These are phyloP conservation scores for Arremon aurantiirostris DNA, from an alignment of 2,797 vertebrate species.

Conservation along the genomic window DNA sequence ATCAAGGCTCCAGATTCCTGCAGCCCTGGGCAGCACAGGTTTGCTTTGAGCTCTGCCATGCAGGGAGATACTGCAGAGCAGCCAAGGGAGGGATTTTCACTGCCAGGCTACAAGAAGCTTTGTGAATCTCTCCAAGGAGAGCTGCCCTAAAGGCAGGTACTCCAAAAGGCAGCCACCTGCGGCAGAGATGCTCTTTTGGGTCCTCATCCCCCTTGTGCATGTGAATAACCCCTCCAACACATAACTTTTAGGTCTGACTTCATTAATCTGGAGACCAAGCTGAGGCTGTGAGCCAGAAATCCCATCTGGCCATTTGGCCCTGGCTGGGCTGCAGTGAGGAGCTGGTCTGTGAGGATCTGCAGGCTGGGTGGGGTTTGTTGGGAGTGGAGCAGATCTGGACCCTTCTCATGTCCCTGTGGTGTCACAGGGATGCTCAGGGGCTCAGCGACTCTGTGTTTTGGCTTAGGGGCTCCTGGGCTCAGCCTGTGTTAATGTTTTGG, in stretches of 20 bases:
- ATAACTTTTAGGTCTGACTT: not conserved
- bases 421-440: rapidly evolving
- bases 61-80: not conserved
- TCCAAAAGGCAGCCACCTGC: not conserved
- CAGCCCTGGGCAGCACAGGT: not conserved
- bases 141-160: not conserved
- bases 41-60: not conserved
- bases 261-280: not conserved
- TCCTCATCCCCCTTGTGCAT: rapidly evolving
- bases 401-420: rapidly evolving
- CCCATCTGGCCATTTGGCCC: constrained; percentile 2
- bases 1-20: not conserved
- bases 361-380: not conserved
- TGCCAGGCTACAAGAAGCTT: not conserved
- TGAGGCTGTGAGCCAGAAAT: not conserved
- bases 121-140: not conserved
- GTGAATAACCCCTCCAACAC: not conserved
- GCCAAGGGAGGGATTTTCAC: not conserved
- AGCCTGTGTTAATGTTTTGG: not conserved
- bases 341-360: not conserved
- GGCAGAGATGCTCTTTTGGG: not conserved
- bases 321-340: not conserved
- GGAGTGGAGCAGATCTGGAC: not conserved
- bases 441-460: not conserved
- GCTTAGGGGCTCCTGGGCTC: not conserved